A percentile compares a stretch with the other conserved stretches of the same genome.
Evolutionary conservation across 1,140 invertebrate species (phyloP).

Genomic region (Drosophila carrolli): DNA sequence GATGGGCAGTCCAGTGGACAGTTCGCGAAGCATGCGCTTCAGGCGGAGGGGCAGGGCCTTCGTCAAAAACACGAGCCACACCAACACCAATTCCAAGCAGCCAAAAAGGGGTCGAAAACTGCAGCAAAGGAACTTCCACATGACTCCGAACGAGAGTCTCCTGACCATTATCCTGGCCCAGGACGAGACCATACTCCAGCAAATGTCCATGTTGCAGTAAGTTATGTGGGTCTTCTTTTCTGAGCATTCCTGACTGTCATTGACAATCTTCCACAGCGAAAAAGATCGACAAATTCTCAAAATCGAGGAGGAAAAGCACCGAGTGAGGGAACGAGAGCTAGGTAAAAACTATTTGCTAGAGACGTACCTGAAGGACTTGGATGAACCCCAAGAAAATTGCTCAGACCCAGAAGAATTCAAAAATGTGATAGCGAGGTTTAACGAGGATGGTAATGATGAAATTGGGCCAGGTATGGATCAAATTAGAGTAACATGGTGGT

Average conservation of each 20-base stretch:
- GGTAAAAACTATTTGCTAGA: slow-evolving; percentile 93
- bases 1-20: slow-evolving; percentile 78
- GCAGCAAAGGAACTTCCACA: slow-evolving; percentile 8
- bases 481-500: too few species aligned
- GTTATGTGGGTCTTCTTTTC: slow-evolving; percentile 4
- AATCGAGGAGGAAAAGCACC: slow-evolving; percentile 91
- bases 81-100: slow-evolving; percentile 33
- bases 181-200: slow-evolving; percentile 91
- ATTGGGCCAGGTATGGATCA: slow-evolving; percentile 26
- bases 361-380: slow-evolving; percentile 89
- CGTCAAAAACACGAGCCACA: slow-evolving; percentile 3
- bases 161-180: slow-evolving; percentile 92
- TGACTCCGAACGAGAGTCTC: slow-evolving; percentile 87
- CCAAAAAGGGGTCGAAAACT: slow-evolving; percentile 53
- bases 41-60: slow-evolving; percentile 60
- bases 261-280: slow-evolving; percentile 85
- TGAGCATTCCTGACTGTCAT: background rate
- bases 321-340: slow-evolving; percentile 88
- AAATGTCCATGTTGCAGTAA: slow-evolving; percentile 88
- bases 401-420: slow-evolving; percentile 3
- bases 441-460: slow-evolving; percentile 1
- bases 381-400: slow-evolving; percentile 84
- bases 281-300: slow-evolving; percentile 91
- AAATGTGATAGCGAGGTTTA: slow-evolving; percentile 68
- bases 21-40: slow-evolving; percentile 74